These are phyloP conservation scores for western clawed frog (Xenopus tropicalis) DNA, from an alignment of 2,113 vertebrate genomes.

Conservation along the genomic window UCB_Xtro_10.0 CM004443.2:194096001-194096500, in stretches of 20 bases:
- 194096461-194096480: too few relatives aligned
- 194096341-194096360: too few relatives aligned
- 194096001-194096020: constrained; percentile 23
- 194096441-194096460: too few relatives aligned
- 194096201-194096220: neutral
- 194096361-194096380: too few relatives aligned
- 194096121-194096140: constrained; percentile 30
- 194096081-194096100: constrained; percentile 26
- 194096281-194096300: too few relatives aligned
- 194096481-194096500: too few relatives aligned
- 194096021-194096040: constrained; percentile 37
- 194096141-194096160: constrained; percentile 20
- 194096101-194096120: constrained; percentile 25
- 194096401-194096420: too few relatives aligned
- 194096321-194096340: too few relatives aligned
- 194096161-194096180: constrained; percentile 7
- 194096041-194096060: constrained; percentile 25
- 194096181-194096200: constrained; percentile 8
- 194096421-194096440: too few relatives aligned
- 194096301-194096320: too few relatives aligned
- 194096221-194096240: neutral
- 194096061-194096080: constrained; percentile 33
- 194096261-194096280: neutral
- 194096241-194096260: neutral
- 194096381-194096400: too few relatives aligned